Evolutionary conservation across 2,797 vertebrate species (phyloP), one percentile per base, ranked within the genome.

Genomic region (Anguilla pacifica): DNA sequence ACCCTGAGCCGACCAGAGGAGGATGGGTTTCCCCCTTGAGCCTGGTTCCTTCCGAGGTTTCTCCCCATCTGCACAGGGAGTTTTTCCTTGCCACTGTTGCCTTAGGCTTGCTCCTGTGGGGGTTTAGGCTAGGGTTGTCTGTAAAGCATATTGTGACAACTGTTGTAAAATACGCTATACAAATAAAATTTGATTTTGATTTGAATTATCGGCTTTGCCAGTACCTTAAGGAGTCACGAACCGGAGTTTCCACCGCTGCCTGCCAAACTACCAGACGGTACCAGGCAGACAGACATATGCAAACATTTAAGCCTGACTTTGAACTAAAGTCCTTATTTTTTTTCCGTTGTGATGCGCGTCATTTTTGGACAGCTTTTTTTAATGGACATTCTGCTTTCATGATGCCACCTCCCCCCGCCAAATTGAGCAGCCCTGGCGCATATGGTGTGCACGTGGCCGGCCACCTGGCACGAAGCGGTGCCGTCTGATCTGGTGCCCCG

Each of bases 181-280:
- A 35, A 35, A 35, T 35, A 35, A 35, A 35, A 35, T 35, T 35
- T 35, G 35, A 35, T 35, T 35, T 35, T 35, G 35, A 35, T 35
- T 35, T 64, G 53, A 67, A 31, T 43, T 64, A 22, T 86, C 49
- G 72, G 85, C 46, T 61, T 87, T 83, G 39, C 53, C 4, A 57
- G 74, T 49, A 85, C 84, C 59, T 64, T 22, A 25, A 84, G 51
- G 61, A 83, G 39, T 55, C 81, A 72, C 10, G 13, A 25, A 53
- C 57, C 85, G 46, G 67, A 39, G 43, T 92, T 91, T 91, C 90
- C 90, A 87, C 85, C n/a, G 6, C 0, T 13, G 43, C 81, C 86
- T 86, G 91, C 88, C 90, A 91, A 25, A 81, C 77, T 74, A 43
- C 43, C 51, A n/a, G 15, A 81, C 64, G 6, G 67, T n/a, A 67